Evolutionary conservation across 2,888 invertebrate genomes (phyloP), one percentile per base, ranked within the genome.

Genomic region (Pyrgus malvae): DNA sequence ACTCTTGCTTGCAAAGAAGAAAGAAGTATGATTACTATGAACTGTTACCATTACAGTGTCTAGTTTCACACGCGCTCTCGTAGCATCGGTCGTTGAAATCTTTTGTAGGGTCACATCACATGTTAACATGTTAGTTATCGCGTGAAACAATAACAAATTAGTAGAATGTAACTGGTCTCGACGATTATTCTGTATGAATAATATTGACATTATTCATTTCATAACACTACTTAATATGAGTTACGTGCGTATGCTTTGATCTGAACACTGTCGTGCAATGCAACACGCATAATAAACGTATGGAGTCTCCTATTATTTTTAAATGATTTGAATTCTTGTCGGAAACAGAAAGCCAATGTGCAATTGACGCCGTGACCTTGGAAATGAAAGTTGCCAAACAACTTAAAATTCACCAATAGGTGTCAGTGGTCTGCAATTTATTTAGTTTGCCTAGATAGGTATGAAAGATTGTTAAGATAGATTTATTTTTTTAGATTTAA

Each of bases 51-150:
- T n/a, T n/a, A n/a, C n/a, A n/a, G n/a, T n/a, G n/a, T n/a, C n/a
- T n/a, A n/a, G n/a, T 21, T 21, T 21, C 6, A 67, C 60, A 61
- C 63, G 58, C 61, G 58, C 59, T 60, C 63, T 59, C 61, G 62
- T 61, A 60, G 65, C 62, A 53, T 62, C 59, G 68, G 69, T 73
- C 83, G 80, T 83, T 83, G 76, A 82, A 74, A 74, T 83, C 83
- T 84, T 81, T 83, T 78, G 17, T 5, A 35, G 69, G 27, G 4
- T 27, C 9, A 27, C 7, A 7, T 27, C 4, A 7, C 27, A 27
- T 2, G 9, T 27, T 27, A 27, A 27, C 4, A 27, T 23, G 23
- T 23, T 3, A 23, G 6, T 4, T n/a, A 19, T 5, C 7, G 7
- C 19, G 1, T 11, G n/a, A 21, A 11, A 38, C 21, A 12, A 38